Evolutionary conservation across 2,797 vertebrate genomes (phyloP).

Genomic region (Carcharodon carcharias): DNA sequence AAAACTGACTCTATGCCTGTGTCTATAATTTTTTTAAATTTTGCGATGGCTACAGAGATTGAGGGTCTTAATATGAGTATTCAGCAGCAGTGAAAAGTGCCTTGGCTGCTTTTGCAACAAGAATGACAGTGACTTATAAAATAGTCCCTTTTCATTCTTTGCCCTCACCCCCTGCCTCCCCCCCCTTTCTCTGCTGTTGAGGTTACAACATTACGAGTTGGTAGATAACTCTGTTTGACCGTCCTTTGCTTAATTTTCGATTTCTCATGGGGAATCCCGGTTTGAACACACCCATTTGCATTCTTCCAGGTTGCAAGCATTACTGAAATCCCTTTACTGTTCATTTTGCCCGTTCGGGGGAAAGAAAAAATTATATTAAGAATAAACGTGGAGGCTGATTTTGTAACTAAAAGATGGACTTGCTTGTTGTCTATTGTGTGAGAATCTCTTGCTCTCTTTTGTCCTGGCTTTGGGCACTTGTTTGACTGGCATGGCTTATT

Average conservation of each 20-base stretch:
- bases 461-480: constrained; percentile 84
- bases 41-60: not conserved
- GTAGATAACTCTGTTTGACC: constrained; percentile 26
- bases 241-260: constrained; percentile 42
- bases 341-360: constrained; percentile 74
- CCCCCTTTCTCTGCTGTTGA: constrained; percentile 30
- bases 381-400: constrained; percentile 85
- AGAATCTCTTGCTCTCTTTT: constrained; percentile 90
- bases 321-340: constrained; percentile 76
- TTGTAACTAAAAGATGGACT: constrained; percentile 98
- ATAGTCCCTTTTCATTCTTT: not conserved
- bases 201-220: not conserved
- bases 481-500: constrained; percentile 99
- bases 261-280: constrained; percentile 41
- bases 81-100: not conserved
- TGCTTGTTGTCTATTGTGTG: constrained; percentile 99
- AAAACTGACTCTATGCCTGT: not conserved
- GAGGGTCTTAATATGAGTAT: not conserved
- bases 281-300: constrained; percentile 30
- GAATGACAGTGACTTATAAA: not conserved
- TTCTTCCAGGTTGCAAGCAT: not conserved
- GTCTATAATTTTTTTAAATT: not conserved
- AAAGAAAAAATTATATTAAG: constrained; percentile 71
- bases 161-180: not conserved
- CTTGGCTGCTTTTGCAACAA: not conserved